phyloP scores from a whole-genome alignment of 1,140 invertebrate genomes.

The Coboldia fuscipes region DNA sequence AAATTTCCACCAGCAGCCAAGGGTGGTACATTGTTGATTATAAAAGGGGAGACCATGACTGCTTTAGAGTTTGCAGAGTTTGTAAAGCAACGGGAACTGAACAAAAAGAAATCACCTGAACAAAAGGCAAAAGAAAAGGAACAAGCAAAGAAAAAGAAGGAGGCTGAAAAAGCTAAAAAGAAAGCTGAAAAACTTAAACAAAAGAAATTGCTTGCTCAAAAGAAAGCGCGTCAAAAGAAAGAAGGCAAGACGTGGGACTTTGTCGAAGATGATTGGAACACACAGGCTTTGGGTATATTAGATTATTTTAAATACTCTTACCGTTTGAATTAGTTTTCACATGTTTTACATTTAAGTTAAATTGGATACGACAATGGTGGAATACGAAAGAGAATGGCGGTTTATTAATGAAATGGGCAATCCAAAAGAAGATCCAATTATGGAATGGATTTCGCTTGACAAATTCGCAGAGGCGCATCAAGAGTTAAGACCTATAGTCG shows the following conservation, averaged over 20 bases:
- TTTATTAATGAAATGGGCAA: slow-evolving; percentile 20
- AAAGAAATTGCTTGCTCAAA: slow-evolving; percentile 6
- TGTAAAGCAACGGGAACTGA: slow-evolving; percentile 9
- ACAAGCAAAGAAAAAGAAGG: slow-evolving; percentile 16
- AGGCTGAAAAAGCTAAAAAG: slow-evolving; percentile 13
- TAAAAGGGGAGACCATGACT: slow-evolving; percentile 26
- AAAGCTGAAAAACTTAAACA: slow-evolving; percentile 12
- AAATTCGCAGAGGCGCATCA: slow-evolving; percentile 27
- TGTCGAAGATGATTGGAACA: not conserved
- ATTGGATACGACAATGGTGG: slow-evolving; percentile 17
- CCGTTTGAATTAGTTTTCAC: not conserved
- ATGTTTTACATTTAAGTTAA: slow-evolving; percentile 7
- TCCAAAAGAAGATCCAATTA: slow-evolving; percentile 21
- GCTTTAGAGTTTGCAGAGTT: slow-evolving; percentile 23
- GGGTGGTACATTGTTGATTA: slow-evolving; percentile 28
- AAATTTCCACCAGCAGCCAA: slow-evolving; percentile 25
- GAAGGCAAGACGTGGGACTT: slow-evolving; percentile 9
- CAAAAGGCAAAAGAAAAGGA: slow-evolving; percentile 6
- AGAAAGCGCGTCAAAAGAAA: slow-evolving; percentile 10
- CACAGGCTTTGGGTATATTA: too few relatives aligned
- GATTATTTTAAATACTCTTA: too few relatives aligned
- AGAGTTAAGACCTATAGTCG: slow-evolving; percentile 26
- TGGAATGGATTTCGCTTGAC: slow-evolving; percentile 26
- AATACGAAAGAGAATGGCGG: slow-evolving; percentile 25
- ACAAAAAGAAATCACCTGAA: slow-evolving; percentile 7